Evolutionary conservation across 2,113 vertebrate genomes (phyloP).

Genomic region (Microcebus ravelobensis): DNA sequence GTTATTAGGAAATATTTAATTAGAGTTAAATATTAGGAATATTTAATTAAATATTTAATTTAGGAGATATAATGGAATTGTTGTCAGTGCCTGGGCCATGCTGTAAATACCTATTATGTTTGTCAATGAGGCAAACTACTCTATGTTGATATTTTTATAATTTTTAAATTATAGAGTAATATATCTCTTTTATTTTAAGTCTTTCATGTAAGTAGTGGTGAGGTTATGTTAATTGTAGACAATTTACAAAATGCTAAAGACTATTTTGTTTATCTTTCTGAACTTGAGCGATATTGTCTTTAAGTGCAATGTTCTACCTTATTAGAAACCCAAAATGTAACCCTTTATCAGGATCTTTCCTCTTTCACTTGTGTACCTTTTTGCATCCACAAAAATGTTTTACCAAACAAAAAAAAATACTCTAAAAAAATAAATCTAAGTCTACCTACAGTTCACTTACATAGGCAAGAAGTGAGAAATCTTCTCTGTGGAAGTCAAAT

Average conservation of each 20-base stretch:
- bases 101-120: constrained; percentile 65
- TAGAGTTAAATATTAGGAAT: constrained; percentile 70
- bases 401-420: background rate
- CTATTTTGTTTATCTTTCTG: background rate
- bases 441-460: background rate
- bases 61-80: constrained; percentile 71
- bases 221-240: background rate
- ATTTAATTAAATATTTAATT: constrained; percentile 11
- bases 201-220: constrained; percentile 22
- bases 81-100: constrained; percentile 54
- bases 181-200: background rate
- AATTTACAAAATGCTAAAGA: constrained; percentile 42
- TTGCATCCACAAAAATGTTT: background rate
- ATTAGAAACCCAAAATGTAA: background rate
- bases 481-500: background rate
- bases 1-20: constrained; percentile 40
- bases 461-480: background rate
- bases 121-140: constrained; percentile 53
- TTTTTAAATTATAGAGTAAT: background rate
- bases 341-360: background rate
- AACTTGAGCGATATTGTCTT: background rate
- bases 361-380: background rate
- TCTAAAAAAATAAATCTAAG: background rate
- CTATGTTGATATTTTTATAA: constrained; percentile 45
- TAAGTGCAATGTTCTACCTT: background rate